Evolutionary conservation across 2,797 vertebrate genomes (phyloP), one percentile per base, ranked within the genome.

Genomic region (Gymnopithys bicolor): DNA sequence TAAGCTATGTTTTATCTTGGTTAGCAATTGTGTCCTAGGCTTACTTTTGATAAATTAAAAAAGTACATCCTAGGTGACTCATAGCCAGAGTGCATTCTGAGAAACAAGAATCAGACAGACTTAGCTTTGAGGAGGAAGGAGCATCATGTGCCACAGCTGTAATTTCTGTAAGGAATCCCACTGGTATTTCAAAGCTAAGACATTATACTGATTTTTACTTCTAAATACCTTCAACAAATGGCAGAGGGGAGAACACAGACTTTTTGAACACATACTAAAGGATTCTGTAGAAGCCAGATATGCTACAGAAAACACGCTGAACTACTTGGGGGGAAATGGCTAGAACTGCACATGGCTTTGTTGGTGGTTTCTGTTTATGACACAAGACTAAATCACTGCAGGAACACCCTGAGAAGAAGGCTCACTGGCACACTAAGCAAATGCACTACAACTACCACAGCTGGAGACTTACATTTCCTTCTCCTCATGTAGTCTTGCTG

Each of bases 391-490:
- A 59, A 62, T 56, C 32, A 45, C 56, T 62, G 43, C 48, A 84
- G 49, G 68, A 63, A 45, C 11, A 55, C 17, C 3, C 28, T 59
- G 45, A 80, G 35, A 59, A 81, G 48, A 39, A 55, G 19, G 13
- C 24, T 62, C 23, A 11, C 28, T n/a, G 48, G 17, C 23, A 76
- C 0, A 1, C 10, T 52, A 70, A 64, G n/a, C 33, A 83, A 79
- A 63, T 18, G 23, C 10, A 45, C 37, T 19, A 48, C 52, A 59
- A 89, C 21, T 64, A 33, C 53, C 62, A 24, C 25, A 66, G 25
- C 24, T 63, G 19, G 19, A 33, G 15, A 97, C 99, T 98, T 96
- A 99, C 99, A 98, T 97, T 98, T 99, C 99, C 94, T 99, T 98
- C 85, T 99, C 98, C 87, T 99, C 98, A 0, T 99, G 98, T 13